Evolutionary conservation across 2,888 invertebrate species (phyloP).

Genomic region (Eristalis tenax): DNA sequence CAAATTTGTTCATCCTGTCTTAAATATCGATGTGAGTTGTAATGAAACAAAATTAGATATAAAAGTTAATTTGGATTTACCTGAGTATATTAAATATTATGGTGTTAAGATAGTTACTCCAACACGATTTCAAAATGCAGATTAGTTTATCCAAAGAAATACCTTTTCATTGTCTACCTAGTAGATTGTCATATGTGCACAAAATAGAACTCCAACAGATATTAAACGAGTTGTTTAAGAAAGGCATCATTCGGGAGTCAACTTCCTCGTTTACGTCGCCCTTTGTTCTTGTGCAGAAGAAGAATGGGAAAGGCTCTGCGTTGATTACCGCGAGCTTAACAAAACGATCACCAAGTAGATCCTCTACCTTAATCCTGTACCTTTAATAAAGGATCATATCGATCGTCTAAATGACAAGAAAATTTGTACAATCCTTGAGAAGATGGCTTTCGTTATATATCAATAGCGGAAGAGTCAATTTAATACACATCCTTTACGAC

Average conservation of each 20-base stretch:
- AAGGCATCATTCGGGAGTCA: neutral
- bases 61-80: neutral
- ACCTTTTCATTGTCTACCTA: neutral
- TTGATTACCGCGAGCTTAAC: no score
- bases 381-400: conserved; percentile 44
- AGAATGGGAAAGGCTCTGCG: no score
- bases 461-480: no score
- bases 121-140: neutral
- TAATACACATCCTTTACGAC: no score
- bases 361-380: conserved; percentile 35
- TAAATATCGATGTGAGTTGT: neutral
- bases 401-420: conserved; percentile 47
- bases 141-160: neutral
- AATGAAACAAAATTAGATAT: neutral
- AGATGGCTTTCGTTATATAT: no score
- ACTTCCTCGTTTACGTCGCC: neutral
- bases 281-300: neutral
- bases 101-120: neutral
- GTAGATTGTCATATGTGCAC: neutral
- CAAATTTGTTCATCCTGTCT: neutral
- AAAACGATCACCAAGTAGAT: no score
- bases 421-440: no score
- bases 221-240: neutral
- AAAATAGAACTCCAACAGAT: neutral
- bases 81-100: neutral